Evolutionary conservation across 2,888 invertebrate species (phyloP).

Genomic region (Trissonchulus sp.): DNA sequence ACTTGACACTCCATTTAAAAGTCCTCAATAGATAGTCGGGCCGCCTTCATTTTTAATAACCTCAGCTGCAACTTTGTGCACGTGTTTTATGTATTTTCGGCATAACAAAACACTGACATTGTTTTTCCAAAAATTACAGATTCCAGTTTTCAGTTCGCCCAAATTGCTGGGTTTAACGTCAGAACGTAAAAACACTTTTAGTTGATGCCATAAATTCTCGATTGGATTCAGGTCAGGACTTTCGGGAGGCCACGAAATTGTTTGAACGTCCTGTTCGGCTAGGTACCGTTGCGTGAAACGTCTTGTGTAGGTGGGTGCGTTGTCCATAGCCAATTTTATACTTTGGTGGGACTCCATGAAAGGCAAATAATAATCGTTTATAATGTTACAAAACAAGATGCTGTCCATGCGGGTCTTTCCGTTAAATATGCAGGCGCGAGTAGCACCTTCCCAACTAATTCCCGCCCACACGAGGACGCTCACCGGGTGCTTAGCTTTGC

Average conservation of each 20-base stretch:
- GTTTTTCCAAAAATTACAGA: neutral
- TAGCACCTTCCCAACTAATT: slow-evolving; percentile 2
- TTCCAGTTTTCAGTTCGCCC: neutral
- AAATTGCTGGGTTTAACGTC: neutral
- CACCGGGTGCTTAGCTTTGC: slow-evolving; percentile 6
- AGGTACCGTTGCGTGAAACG: neutral
- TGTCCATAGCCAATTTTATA: neutral
- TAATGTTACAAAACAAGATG: neutral
- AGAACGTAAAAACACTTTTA: neutral
- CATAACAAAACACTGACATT: neutral
- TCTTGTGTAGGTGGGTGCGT: neutral
- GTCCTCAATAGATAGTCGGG: slow-evolving; percentile 3
- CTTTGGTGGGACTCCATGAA: neutral
- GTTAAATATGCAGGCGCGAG: neutral
- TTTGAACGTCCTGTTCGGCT: neutral
- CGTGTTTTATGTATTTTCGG: slow-evolving; percentile 6
- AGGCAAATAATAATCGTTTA: neutral
- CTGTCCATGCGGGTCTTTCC: neutral
- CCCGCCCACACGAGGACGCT: too few relatives aligned
- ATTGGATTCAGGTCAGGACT: neutral
- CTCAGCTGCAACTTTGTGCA: neutral
- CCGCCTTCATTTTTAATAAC: neutral
- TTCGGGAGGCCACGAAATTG: slow-evolving; percentile 3
- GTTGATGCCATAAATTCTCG: slow-evolving; percentile 7
- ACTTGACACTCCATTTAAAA: too few relatives aligned